These are phyloP conservation scores for Caenorhabditis japonica DNA, from an alignment of 2,888 invertebrate genomes.

Conservation along the genomic window DNA sequence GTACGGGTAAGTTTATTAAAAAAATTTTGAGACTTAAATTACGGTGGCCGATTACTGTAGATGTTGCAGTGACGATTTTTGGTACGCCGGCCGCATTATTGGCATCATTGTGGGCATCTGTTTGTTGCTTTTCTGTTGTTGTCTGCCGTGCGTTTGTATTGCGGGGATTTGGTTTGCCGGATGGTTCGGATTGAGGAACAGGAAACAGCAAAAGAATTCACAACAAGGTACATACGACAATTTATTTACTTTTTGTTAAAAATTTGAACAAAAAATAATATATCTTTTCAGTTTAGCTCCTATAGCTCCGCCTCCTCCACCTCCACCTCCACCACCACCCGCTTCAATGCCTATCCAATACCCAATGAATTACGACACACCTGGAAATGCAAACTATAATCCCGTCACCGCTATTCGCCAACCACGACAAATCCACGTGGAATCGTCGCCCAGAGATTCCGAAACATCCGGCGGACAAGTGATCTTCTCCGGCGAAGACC, in stretches of 20 bases:
- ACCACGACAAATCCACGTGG: conserved; percentile 35
- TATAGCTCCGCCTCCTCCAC: background rate
- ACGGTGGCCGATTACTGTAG: conserved; percentile 19
- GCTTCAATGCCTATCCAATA: conserved; percentile 11
- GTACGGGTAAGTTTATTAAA: conserved; percentile 53
- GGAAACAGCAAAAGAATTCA: conserved; percentile 24
- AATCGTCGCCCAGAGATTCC: conserved; percentile 53
- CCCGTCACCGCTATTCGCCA: conserved; percentile 5
- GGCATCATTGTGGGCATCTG: conserved; percentile 71
- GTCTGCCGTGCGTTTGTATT: conserved; percentile 74
- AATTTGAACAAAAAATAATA: background rate
- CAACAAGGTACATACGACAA: conserved; percentile 53
- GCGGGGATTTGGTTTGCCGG: conserved; percentile 76
- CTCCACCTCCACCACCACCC: conserved; percentile 3
- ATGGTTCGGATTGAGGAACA: conserved; percentile 72
- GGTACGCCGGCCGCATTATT: conserved; percentile 76
- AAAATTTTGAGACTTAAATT: background rate
- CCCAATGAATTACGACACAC: conserved; percentile 11
- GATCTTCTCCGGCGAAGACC: conserved; percentile 65
- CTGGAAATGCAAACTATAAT: conserved; percentile 47
- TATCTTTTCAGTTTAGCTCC: conserved; percentile 49
- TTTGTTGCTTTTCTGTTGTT: conserved; percentile 72
- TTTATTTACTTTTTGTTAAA: no score
- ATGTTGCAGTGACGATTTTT: conserved; percentile 69
- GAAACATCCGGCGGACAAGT: conserved; percentile 51